Percentiles rank a stretch among this genome's conserved stretches.
These are phyloP conservation scores for Bucco capensis DNA, from an alignment of 2,113 vertebrate genomes.

Conservation along the genomic window DNA sequence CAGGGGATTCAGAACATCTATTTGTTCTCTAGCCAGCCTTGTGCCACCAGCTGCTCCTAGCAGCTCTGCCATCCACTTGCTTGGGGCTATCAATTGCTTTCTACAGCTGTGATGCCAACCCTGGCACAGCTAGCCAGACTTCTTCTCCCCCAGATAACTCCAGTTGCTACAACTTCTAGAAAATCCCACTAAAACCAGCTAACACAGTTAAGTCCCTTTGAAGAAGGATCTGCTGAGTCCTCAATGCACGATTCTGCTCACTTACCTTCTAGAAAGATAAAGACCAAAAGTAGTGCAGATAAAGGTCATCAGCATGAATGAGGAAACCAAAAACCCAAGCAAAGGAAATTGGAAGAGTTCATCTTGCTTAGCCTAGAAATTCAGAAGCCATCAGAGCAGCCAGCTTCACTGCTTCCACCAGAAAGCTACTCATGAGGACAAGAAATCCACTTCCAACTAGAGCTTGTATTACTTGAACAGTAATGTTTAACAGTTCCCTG, in stretches of 20 bases:
- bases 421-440: not conserved
- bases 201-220: not conserved
- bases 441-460: not conserved
- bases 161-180: not conserved
- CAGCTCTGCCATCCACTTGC: not conserved
- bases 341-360: not conserved
- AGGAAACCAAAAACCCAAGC: not conserved
- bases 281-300: not conserved
- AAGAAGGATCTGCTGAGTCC: rapidly evolving
- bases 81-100: not conserved
- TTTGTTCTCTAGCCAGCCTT: not conserved
- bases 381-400: not conserved
- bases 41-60: not conserved
- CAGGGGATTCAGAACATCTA: not conserved
- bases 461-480: not conserved
- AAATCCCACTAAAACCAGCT: not conserved
- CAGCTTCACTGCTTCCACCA: not conserved
- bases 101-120: not conserved
- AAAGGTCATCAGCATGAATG: rapidly evolving
- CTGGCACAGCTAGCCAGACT: not conserved
- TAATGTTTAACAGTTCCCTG: not conserved
- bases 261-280: not conserved
- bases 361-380: not conserved
- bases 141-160: not conserved
- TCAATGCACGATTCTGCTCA: not conserved